Percentiles rank a stretch among this genome's conserved stretches.
These are phyloP conservation scores for Aphis gossypii DNA, from an alignment of 1,140 invertebrate genomes.

Conservation along the genomic window DNA sequence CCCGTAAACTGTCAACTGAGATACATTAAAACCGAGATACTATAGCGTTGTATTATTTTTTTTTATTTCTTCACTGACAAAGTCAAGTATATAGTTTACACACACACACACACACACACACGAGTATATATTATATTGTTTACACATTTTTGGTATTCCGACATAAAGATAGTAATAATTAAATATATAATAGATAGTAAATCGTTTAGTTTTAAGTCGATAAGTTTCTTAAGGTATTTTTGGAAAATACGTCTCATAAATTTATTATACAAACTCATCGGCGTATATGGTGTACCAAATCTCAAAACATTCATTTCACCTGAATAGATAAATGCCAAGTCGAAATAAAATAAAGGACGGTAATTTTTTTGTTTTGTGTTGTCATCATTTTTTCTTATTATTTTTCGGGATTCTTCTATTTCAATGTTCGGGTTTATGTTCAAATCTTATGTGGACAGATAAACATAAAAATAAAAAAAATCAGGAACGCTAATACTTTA, in stretches of 20 bases:
- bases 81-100: too few relatives aligned
- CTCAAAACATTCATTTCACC: not conserved
- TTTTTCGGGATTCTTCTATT: not conserved
- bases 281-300: not conserved
- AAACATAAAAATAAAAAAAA: not conserved
- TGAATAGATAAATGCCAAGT: slow-evolving; percentile 6
- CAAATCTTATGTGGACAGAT: not conserved
- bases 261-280: not conserved
- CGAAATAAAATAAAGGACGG: slow-evolving; percentile 12
- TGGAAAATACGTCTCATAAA: not conserved
- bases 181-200: not conserved
- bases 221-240: not conserved
- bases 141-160: not conserved
- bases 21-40: too few relatives aligned
- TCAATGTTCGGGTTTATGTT: not conserved
- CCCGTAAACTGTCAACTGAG: not conserved
- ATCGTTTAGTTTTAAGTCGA: not conserved
- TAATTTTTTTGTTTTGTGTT: slow-evolving; percentile 21
- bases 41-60: too few relatives aligned
- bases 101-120: too few relatives aligned
- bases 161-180: not conserved
- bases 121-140: not conserved
- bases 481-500: not conserved
- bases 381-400: slow-evolving; percentile 34
- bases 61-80: too few relatives aligned